Base-by-base conservation (phyloP, 1,140 invertebrate species). In the Brachionus calyciflorus region DNA sequence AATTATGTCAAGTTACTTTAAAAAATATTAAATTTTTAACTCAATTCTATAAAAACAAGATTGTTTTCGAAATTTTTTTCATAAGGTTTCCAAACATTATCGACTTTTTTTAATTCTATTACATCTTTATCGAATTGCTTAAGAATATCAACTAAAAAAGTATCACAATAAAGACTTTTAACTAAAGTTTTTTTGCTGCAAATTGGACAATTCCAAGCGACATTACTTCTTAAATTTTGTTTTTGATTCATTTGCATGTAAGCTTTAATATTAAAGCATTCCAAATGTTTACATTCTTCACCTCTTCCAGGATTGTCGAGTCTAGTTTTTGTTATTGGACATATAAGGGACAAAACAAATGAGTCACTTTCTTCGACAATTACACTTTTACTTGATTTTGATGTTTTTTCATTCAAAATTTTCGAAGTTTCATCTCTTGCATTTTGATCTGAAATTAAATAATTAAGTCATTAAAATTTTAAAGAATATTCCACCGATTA, bases 151-250 rank as follows among this genome's bases (percentile, higher is more conserved):
- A 14, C 3, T 3, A 46, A 5, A 46, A 14, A 46, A 17, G 5
- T 46, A 17, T 46, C 93, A 81, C 98, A 93, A 3, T 93, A 90
- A 2, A 99, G 87, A 82, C 90, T 91, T 81, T 94, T 92, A 83
- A 93, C 97, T 3, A 92, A 85, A 10, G 93, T 92, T 2, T 90
- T 87, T 81, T 93, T 93, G 83, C 97, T 93, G 87, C 96, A 99
- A 5, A 98, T 93, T 1, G 95, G 95, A 87, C 96, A 99, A 78
- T 91, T 90, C 96, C 96, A 99, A 0, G 93, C 96, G 17, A 95
- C 93, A 3, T 10, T 14, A 14, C 2, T 14, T 14, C 5, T 46
- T 14, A 14, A 7, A 82, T 96, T 97, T 40, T 93, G 89, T 84
- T 98, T 96, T 37, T 37, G 33, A 83, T 98, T 98, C 95, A 99